phyloP scores from a whole-genome alignment of 2,113 vertebrate species.

The Paraplagusia blochii region DNA sequence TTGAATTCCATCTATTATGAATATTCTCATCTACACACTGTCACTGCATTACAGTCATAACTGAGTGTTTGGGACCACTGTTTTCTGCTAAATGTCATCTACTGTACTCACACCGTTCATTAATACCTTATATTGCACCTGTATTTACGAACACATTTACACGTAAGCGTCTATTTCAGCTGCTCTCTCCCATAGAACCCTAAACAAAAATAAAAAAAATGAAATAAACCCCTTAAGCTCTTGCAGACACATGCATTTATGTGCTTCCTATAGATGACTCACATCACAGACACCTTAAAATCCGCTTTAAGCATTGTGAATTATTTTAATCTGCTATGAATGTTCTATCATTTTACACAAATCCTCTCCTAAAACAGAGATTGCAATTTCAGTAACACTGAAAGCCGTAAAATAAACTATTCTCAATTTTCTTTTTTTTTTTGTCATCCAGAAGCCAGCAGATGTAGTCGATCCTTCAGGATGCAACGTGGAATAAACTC shows the following conservation, averaged over 20 bases:
- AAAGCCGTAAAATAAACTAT: constrained; percentile 2
- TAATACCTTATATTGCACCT: constrained; percentile 12
- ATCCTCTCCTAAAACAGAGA: constrained; percentile 29
- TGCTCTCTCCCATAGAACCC: background rate
- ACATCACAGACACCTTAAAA: background rate
- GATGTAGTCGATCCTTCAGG: background rate
- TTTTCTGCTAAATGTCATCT: constrained; percentile 5
- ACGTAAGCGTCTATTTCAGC: background rate
- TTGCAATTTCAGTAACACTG: background rate
- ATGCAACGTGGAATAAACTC: constrained; percentile 11
- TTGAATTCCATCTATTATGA: too few species aligned
- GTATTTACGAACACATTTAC: background rate
- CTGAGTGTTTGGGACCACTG: background rate
- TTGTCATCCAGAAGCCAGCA: background rate
- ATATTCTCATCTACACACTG: constrained; percentile 4
- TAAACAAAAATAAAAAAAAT: background rate
- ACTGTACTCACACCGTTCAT: constrained; percentile 5
- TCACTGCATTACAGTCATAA: background rate
- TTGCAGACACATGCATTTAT: background rate
- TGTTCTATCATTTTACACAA: background rate
- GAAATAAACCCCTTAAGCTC: background rate
- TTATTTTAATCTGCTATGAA: background rate
- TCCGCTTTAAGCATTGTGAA: background rate
- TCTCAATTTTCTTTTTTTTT: background rate
- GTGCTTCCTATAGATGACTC: too few species aligned